Evolutionary conservation across 53 echinoderm and acorn worm genomes (phyloP), one percentile per base, ranked within the genome.

Genomic region (Actinopyga echinites): DNA sequence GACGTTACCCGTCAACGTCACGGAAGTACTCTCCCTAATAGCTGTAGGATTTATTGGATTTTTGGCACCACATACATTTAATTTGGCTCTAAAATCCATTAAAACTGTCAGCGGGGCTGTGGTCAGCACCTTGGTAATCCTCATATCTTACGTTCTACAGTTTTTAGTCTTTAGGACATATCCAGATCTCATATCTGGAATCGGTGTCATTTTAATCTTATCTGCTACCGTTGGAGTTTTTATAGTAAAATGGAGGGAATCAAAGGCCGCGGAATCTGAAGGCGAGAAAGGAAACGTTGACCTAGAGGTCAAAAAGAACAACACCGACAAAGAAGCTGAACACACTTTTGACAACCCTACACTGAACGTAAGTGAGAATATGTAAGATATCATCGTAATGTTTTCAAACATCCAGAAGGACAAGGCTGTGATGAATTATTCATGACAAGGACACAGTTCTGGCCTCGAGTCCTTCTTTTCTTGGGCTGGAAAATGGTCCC

Each of bases 121-220:
- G 9, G 37, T 68, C n/a, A 36, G 19, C 32, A 32, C 68, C 0
- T n/a, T 34, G 19, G 34, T 22, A 34, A 68, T 68, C 2, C 21
- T 30, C 34, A 32, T 33, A 34, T 68, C 68, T 6, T 68, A 68
- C n/a, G 9, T 35, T 21, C 38, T 68, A 36, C 68, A 68, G 21
- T 68, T 68, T 34, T 22, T 38, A 5, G 38, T 68, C 2, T 68
- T 68, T 33, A 34, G 22, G 6, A n/a, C 34, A 19, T 68, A 36
- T 68, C 68, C 68, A 4, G 68, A 68, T 68, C 33, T 68, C 35
- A 10, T 68, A 33, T 68, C 68, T 12, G 68, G 68, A 19, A 23
- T 68, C 34, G 68, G 68, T 0, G 38, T 68, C 5, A 11, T 33
- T 30, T 38, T 68, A n/a, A 34, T 68, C 9, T 22, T 68, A 22